Evolutionary conservation across 2,797 vertebrate genomes (phyloP), one percentile per base, ranked within the genome.

Genomic region (Oryzias dopingdopingensis): DNA sequence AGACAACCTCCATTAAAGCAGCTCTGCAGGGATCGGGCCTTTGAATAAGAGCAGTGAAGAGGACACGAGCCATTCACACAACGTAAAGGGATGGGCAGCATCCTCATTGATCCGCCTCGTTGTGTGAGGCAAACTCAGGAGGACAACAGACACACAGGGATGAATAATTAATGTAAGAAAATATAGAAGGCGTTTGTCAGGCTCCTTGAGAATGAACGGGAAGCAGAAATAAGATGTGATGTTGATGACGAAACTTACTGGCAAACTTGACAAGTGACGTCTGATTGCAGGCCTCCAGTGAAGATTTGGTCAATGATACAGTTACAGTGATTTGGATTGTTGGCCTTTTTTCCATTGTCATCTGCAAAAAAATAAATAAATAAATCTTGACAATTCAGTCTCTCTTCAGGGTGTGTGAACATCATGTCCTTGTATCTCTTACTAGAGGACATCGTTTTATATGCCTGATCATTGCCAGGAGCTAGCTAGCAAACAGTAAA

Each of bases 291-390:
- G 76, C 96, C 96, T 0, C 96, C 96, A 0, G 96, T 98, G 90
- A 98, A 98, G 86, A 98, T 98, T 94, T 98, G 96, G 93, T 98
- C 96, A 73, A 97, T 97, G 89, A 98, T 98, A 91, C 96, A 98
- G 92, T 95, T 96, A 93, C 95, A 97, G 93, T 97, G 95, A 91
- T 97, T 97, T 83, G 96, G 95, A 90, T 97, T 98, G 92, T 93
- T 96, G 90, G 96, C 94, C 91, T 96, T 98, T 87, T 98, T 98
- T 67, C 95, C 95, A 6, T 95, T 97, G 83, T 98, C 96, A 2
- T 97, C 96, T 98, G 74, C 4, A 26, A 49, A 66, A 22, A 71
- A 26, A 69, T 47, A 67, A 46, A 41, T 78, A 46, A 79, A 41
- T 2, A 52, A 52, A 18, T 32, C 0, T 3, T 3, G 8, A 32